Conservation (phyloP, 2,888 invertebrate species). For the Doris montereyensis region DNA sequence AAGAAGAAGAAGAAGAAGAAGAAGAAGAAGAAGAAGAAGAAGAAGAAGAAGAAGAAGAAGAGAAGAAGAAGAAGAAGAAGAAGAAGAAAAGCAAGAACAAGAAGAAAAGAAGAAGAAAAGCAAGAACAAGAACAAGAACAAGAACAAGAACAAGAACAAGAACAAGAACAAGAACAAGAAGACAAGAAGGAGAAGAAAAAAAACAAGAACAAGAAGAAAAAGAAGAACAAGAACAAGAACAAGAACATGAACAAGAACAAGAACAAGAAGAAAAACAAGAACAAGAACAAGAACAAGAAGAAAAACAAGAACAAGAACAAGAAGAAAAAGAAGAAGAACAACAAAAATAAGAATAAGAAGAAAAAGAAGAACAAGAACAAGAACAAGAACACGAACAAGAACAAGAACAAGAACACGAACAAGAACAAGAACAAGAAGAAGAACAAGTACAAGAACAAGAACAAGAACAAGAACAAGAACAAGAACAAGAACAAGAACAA, state of each 20-base stretch:
- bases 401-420: too few relatives aligned
- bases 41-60: background rate
- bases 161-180: background rate
- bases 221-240: too few relatives aligned
- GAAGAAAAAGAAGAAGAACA: too few relatives aligned
- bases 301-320: too few relatives aligned
- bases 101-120: background rate
- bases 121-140: background rate
- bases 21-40: constrained; percentile 5
- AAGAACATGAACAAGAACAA: background rate
- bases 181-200: constrained; percentile 2
- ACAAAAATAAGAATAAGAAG: too few relatives aligned
- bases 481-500: background rate
- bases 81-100: background rate
- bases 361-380: too few relatives aligned
- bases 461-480: background rate
- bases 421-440: constrained; percentile 6
- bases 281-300: too few relatives aligned
- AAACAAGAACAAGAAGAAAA: background rate
- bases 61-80: background rate
- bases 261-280: too few relatives aligned
- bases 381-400: too few relatives aligned
- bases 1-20: constrained; percentile 4
- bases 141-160: background rate
- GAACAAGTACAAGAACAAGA: background rate